Base-by-base conservation (phyloP, 2,797 vertebrate genomes). In the Aldrovandia affinis region DNA sequence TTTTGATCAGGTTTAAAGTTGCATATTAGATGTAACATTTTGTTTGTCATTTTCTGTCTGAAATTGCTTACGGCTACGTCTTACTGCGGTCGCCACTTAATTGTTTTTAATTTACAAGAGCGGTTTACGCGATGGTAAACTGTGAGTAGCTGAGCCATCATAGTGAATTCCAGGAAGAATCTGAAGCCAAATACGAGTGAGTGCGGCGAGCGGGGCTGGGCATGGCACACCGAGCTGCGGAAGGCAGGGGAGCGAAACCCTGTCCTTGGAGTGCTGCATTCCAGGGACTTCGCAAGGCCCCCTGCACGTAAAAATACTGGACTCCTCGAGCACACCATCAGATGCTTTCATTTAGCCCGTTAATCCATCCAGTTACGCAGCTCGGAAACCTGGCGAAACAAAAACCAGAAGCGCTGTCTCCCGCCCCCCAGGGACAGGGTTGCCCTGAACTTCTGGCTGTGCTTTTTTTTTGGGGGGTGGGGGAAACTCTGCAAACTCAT, bases 141-240 rank as follows among this genome's bases (percentile, higher is more conserved):
- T n/a, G n/a, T 39, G 36, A 44, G 61, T 28, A 28, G 14, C 61
- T 65, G 65, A 78, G 75, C 75, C 42, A 78, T 78, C 25, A 28
- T 63, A 36, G 1, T 42, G 47, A 42, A 70, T 70, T 36, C 15
- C 36, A 2, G 5, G 22, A 59, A 80, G 39, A 80, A 70, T 65
- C 65, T 63, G 44, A 84, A 84, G 78, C 77, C 83, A 84, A 84
- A 84, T 80, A 84, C 77, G 80, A 61, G n/a, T 65, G 65, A 3
- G 65, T 70, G 18, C 15, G n/a, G 33, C 33, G 30, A 8, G 28
- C 63, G 15, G 30, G 63, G 30, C 14, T 68, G 65, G 15, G 65
- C 33, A 14, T 39, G 14, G 65, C 33, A 8, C 12, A n/a, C 55
- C n/a, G 61, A 61, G 59, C 30, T 12, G 57, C 28, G 57, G 52